Base-by-base conservation (phyloP, 1,140 invertebrate species). In the Neomicropteryx cornuta region DNA sequence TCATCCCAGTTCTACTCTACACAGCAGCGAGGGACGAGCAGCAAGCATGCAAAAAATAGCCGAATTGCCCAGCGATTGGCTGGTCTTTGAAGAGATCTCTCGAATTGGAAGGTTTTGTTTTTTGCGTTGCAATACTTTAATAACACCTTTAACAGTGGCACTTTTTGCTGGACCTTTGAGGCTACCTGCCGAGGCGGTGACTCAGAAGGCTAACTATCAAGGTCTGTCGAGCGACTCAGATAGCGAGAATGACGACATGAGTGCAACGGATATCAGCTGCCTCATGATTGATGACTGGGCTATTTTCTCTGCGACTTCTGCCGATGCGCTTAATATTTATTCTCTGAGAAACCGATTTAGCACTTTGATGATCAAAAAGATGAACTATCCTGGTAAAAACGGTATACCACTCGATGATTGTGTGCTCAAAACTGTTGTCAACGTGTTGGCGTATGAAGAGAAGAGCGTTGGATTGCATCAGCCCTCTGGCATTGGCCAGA, bases 1-100 rank as follows among this genome's bases (percentile, higher is more conserved):
- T 46, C 84, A 88, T 60, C 77, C 76, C 1, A 76, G 74, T 6
- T 88, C 86, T 0, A 78, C 82, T 1, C 57, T 91, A 1, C 71
- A 73, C 39, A 66, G 59, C 8, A 14, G 21, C 2, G 47, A 50
- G 4, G 58, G 65, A 0, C 39, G 59, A 1, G 52, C 52, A 1
- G 52, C 47, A 3, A 55, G 56, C 0, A 48, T 58, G 1, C 54
- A 56, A 20, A 59, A 71, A 10, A 62, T 90, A 3, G 79, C 78
- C 2, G 73, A 74, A 10, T 57, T 90, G 17, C 81, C 79, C 0
- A 76, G 79, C 5, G 83, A 89, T 51, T 94, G 87, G 85, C 61
- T 92, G 14, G 68, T 90, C 20, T 92, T 82, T 56, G 86, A 88
- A 51, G 87, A 90, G 59, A 81, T 90, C 60, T 79, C 74, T 11